phyloP scores from a whole-genome alignment of 1,140 invertebrate genomes.

The Dendroctonus valens region DNA sequence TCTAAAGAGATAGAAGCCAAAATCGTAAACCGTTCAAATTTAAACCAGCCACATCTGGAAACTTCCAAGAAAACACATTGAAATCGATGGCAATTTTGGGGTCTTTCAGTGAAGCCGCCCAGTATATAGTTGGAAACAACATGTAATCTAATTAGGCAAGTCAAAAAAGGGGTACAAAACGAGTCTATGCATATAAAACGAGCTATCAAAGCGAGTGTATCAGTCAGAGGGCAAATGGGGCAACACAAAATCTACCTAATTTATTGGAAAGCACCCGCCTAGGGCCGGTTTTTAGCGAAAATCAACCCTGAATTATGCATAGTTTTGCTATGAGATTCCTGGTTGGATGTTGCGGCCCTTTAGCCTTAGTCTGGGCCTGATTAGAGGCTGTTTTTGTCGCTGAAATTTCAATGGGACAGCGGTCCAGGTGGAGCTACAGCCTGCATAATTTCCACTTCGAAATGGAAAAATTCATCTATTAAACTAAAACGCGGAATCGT shows the following conservation, averaged over 20 bases:
- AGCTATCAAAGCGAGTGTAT: constrained; percentile 7
- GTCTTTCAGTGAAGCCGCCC: background rate
- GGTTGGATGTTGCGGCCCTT: too few relatives aligned
- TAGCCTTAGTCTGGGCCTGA: too few relatives aligned
- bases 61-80: background rate
- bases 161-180: background rate
- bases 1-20: background rate
- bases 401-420: too few relatives aligned
- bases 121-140: background rate
- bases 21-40: background rate
- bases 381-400: too few relatives aligned
- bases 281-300: constrained; percentile 6
- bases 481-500: background rate
- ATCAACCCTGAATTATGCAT: constrained; percentile 5
- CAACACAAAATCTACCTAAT: constrained; percentile 6
- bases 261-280: constrained; percentile 10
- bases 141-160: background rate
- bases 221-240: background rate
- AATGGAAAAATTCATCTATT: constrained; percentile 1
- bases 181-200: constrained; percentile 4
- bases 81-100: background rate
- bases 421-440: too few relatives aligned
- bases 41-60: background rate
- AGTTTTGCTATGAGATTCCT: background rate
- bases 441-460: background rate